These are phyloP conservation scores for Clarias laeviceps DNA, from an alignment of 2,797 vertebrate species.

Conservation along the genomic window DNA sequence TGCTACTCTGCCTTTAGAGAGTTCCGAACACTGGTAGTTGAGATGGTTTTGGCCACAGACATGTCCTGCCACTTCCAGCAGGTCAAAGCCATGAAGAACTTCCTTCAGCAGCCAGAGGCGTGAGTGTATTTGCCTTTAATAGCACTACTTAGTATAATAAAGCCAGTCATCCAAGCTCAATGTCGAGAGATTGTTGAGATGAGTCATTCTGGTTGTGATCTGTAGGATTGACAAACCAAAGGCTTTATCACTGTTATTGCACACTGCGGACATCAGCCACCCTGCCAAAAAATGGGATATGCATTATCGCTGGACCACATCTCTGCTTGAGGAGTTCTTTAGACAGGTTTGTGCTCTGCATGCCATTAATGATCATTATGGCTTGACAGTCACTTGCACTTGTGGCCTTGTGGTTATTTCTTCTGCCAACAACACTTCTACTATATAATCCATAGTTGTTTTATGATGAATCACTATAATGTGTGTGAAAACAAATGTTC, in stretches of 20 bases:
- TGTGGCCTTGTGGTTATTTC: neutral
- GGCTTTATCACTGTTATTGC: slow-evolving; percentile 93
- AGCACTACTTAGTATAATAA: slow-evolving; percentile 20
- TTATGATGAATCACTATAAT: neutral
- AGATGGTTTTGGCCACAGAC: slow-evolving; percentile 96
- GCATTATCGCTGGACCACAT: slow-evolving; percentile 96
- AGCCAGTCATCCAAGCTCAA: slow-evolving; percentile 17
- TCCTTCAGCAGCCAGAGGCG: slow-evolving; percentile 90
- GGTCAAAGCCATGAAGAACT: slow-evolving; percentile 94
- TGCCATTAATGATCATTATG: neutral
- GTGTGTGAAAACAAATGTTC: neutral
- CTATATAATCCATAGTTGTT: neutral
- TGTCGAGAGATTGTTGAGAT: slow-evolving; percentile 16
- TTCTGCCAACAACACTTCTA: neutral
- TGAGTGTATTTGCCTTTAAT: slow-evolving; percentile 72
- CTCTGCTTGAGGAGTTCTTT: slow-evolving; percentile 96
- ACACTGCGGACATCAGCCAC: slow-evolving; percentile 98
- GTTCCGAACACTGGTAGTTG: slow-evolving; percentile 89
- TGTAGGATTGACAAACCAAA: slow-evolving; percentile 96
- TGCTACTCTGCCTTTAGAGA: slow-evolving; percentile 72
- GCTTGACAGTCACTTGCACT: neutral
- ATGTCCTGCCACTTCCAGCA: slow-evolving; percentile 99
- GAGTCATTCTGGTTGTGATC: slow-evolving; percentile 58
- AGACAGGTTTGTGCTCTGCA: slow-evolving; percentile 83
- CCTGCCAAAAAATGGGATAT: slow-evolving; percentile 95